A percentile compares a stretch with the other conserved stretches of the same genome.
These are phyloP conservation scores for Xanthia icteritia DNA, from an alignment of 2,888 invertebrate species.

Conservation along the genomic window DNA sequence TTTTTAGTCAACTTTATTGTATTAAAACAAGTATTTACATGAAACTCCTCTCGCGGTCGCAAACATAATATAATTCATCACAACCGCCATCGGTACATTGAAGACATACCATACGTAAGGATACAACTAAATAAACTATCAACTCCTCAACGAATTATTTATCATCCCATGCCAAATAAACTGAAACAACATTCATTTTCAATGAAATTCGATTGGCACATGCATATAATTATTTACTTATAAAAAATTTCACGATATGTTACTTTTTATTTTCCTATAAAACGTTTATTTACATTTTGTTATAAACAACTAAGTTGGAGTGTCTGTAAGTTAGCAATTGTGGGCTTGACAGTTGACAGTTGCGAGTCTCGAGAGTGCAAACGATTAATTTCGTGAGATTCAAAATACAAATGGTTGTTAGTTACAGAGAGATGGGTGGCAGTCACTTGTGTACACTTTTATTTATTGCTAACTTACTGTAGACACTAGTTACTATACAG, in stretches of 20 bases:
- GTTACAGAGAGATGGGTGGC: slow-evolving; percentile 28
- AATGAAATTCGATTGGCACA: slow-evolving; percentile 70
- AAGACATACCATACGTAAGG: slow-evolving; percentile 61
- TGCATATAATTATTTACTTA: slow-evolving; percentile 65
- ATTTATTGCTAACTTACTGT: slow-evolving; percentile 62
- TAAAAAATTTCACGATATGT: slow-evolving; percentile 68
- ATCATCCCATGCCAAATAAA: slow-evolving; percentile 66
- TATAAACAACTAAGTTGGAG: slow-evolving; percentile 56
- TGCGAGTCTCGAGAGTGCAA: not conserved
- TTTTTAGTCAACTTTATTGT: slow-evolving; percentile 71
- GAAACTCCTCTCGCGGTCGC: slow-evolving; percentile 63
- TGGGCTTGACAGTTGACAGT: slow-evolving; percentile 16
- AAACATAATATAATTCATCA: slow-evolving; percentile 60
- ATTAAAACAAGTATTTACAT: slow-evolving; percentile 70
- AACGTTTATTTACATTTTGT: slow-evolving; percentile 67
- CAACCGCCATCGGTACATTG: slow-evolving; percentile 62
- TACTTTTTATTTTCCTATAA: slow-evolving; percentile 61
- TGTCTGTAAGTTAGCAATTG: slow-evolving; percentile 65
- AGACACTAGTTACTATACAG: slow-evolving; percentile 48
- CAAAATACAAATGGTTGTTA: slow-evolving; percentile 15
- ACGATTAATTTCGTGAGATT: slow-evolving; percentile 44
- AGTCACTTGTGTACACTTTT: slow-evolving; percentile 19
- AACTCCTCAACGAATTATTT: slow-evolving; percentile 66
- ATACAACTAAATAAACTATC: slow-evolving; percentile 69
- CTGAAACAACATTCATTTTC: slow-evolving; percentile 64